These are phyloP conservation scores for Dicerorhinus sumatrensis DNA, from an alignment of 2,113 vertebrate species.

Conservation along the genomic window DNA sequence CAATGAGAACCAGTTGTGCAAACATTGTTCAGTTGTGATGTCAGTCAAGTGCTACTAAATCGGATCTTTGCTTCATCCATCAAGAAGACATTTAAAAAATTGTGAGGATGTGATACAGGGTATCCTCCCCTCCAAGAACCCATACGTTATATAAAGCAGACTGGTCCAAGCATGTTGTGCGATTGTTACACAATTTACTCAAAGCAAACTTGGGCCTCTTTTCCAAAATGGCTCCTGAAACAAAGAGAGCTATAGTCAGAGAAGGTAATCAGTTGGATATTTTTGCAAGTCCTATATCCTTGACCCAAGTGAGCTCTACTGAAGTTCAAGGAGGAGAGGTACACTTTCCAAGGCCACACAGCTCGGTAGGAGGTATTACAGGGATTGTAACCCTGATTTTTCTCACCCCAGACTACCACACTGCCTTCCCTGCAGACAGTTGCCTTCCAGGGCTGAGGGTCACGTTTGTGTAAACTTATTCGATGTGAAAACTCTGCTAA, in stretches of 20 bases:
- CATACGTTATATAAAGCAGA: background rate
- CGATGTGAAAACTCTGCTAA: background rate
- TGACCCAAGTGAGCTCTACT: background rate
- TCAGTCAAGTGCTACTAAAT: background rate
- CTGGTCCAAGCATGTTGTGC: background rate
- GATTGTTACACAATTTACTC: background rate
- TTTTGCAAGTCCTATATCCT: background rate
- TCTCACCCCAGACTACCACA: background rate
- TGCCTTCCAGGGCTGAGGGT: background rate
- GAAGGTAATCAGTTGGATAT: background rate
- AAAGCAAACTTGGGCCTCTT: background rate
- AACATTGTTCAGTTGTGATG: background rate
- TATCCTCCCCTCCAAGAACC: background rate
- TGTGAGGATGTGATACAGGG: background rate
- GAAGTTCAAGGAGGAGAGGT: background rate
- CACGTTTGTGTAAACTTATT: background rate
- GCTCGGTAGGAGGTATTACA: background rate
- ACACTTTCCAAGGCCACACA: background rate
- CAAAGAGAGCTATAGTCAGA: background rate
- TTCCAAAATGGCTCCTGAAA: background rate
- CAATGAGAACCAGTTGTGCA: background rate
- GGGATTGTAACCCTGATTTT: background rate
- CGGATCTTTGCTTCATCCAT: background rate
- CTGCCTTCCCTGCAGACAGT: background rate
- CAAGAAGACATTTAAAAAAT: background rate